phyloP scores from a whole-genome alignment of 2,113 vertebrate species.

The Nothoprocta pentlandii region DNA sequence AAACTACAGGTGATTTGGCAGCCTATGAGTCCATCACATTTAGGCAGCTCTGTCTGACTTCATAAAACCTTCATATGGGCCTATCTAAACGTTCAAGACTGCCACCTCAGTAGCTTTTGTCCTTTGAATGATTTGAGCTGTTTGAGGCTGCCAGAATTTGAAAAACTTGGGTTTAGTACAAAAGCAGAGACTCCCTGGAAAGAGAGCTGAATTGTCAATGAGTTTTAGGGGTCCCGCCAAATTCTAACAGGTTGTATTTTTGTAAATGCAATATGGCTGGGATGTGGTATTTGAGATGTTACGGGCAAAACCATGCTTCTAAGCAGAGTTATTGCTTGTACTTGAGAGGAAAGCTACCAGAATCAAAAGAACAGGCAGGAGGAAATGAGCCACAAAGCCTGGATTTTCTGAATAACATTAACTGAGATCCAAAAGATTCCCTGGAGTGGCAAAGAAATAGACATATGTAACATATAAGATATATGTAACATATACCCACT shows the following conservation, averaged over 20 bases:
- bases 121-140: neutral
- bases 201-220: neutral
- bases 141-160: neutral
- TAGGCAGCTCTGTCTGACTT: neutral
- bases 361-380: neutral
- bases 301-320: neutral
- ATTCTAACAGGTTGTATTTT: neutral
- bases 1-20: slow-evolving; percentile 26
- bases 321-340: neutral
- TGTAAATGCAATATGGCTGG: neutral
- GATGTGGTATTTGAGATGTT: neutral
- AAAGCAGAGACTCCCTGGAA: neutral
- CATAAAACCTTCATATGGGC: slow-evolving; percentile 27
- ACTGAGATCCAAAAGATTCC: neutral
- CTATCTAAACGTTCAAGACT: slow-evolving; percentile 1
- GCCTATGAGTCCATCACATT: neutral
- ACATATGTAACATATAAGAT: neutral
- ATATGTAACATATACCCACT: neutral
- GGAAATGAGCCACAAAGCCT: neutral
- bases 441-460: neutral
- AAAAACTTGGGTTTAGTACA: neutral
- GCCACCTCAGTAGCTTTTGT: neutral
- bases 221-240: neutral
- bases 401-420: neutral
- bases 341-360: neutral